Base-by-base conservation (phyloP, 2,888 invertebrate species). In the Siphlonurus alternatus region DNA sequence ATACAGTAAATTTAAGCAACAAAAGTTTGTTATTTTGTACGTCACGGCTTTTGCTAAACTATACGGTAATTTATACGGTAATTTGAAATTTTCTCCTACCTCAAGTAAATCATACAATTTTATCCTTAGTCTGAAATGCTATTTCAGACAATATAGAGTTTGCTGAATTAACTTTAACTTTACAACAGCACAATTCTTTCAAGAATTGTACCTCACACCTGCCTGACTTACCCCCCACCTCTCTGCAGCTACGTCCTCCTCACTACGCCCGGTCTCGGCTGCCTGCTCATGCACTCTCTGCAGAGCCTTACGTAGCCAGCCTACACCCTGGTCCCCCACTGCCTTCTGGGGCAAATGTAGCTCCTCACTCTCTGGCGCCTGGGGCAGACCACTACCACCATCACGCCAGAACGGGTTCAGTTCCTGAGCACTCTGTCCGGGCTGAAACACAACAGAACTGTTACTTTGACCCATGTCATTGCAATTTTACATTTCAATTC, bases 391-490 rank as follows among this genome's bases (percentile, higher is more conserved):
- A 63, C 82, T 82, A 0, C 95, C 95, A 59, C 92, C 93, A 75
- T 87, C 80, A 78, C 88, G 93, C 93, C 94, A 95, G 72, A 91
- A 89, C 0, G 93, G 94, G 79, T 96, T 96, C 63, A 95, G 77
- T 76, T 96, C 95, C 71, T 86, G 79, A 1, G 75, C 76, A 73
- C 86, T 87, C 67, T 84, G 85, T 0, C 86, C 83, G 19, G 89
- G 88, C 76, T 80, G 67, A 73, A 85, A 81, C 70, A 86, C 85
- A 56, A 65, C 51, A 51, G 54, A 61, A 60, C 53, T 64, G 3
- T 5, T 54, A n/a, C 51, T 51, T 38, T 20, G 25, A 54, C 18
- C 24, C 10, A n/a, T 2, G 64, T 61, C 18, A 23, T 51, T 25
- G 7, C 61, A 25, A 19, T 59, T 51, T 53, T 53, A 25, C 25